Base-by-base conservation (phyloP, 2,888 invertebrate species). In the Tachina lurida region DNA sequence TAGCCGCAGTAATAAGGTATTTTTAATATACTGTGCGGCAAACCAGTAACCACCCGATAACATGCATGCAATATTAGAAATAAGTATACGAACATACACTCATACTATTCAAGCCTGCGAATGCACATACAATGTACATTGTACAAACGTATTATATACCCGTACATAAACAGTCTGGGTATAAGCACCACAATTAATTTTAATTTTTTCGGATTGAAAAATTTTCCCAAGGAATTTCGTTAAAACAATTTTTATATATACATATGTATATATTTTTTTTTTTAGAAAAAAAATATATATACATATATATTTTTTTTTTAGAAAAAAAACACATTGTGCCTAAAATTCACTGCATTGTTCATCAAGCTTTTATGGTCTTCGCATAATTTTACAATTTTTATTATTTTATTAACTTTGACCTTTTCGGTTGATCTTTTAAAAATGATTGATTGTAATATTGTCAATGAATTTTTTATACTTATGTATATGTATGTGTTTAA, bases 321-420 rank as follows among this genome's bases (percentile, higher is more conserved):
- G 3, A 3, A 10, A 5, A 58, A 56, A 67, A 56, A 15, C 12
- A n/a, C 3, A 39, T 31, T 13, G 9, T 39, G n/a, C 9, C 22
- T 31, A 77, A 62, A 39, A 49, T 62, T 49, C 19, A 73, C 45
- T 71, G 31, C 54, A 63, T 81, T 75, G 54, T 81, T 68, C 9
- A 75, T 68, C 9, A 52, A 15, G 58, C 19, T 73, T 80, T 49
- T 45, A 47, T 45, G 52, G 17, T 15, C 15, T 39, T 63, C 17
- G 12, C 17, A 17, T 67, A 71, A 47, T 65, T 45, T 62, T 45
- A 15, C 15, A 3, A 39, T 49, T 65, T 73, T 31, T 3, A 31
- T 47, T 45, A 54, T 31, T 67, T 80, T 63, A 60, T 82, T 86
- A 79, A 83, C 86, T 86, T 80, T 86, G 83, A 86, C 86, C 86